Percentiles rank a stretch among this genome's conserved stretches.
phyloP scores from a whole-genome alignment of 2,113 vertebrate species.

The Ochotona curzoniae region DNA sequence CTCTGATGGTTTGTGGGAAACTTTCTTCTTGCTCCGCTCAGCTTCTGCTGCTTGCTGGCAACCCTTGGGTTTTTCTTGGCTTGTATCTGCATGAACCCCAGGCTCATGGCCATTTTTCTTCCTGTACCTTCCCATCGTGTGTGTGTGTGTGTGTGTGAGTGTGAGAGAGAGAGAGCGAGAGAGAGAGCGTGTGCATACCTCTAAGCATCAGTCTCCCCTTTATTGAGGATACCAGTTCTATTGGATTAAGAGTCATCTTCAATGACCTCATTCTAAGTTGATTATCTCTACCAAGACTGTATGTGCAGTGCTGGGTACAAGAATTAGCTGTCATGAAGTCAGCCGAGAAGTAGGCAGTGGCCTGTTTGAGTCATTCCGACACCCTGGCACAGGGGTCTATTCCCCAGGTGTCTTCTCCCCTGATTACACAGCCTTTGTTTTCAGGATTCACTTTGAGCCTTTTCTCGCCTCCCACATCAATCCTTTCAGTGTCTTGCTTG shows the following conservation, averaged over 20 bases:
- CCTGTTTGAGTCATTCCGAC: neutral
- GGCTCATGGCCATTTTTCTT: too few species aligned
- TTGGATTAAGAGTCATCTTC: neutral
- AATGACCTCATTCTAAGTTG: neutral
- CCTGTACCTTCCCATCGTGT: neutral
- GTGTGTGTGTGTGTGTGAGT: neutral
- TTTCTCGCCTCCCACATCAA: neutral
- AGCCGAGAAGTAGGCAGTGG: neutral
- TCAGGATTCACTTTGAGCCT: neutral
- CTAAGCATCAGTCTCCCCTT: neutral
- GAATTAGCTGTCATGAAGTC: neutral
- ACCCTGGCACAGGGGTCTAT: too few species aligned
- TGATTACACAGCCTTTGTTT: too few species aligned
- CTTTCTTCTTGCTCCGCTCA: neutral
- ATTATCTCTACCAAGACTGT: neutral
- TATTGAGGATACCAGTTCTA: neutral
- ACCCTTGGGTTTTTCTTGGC: accelerated
- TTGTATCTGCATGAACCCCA: neutral
- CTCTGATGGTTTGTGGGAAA: neutral
- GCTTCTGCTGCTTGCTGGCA: neutral
- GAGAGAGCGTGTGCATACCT: neutral
- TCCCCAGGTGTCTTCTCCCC: neutral
- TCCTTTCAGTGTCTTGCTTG: neutral
- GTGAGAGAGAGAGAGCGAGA: too few species aligned
- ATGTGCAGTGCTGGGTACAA: neutral